Evolutionary conservation across 2,888 invertebrate species (phyloP).

Genomic region (Corbicula japonica): DNA sequence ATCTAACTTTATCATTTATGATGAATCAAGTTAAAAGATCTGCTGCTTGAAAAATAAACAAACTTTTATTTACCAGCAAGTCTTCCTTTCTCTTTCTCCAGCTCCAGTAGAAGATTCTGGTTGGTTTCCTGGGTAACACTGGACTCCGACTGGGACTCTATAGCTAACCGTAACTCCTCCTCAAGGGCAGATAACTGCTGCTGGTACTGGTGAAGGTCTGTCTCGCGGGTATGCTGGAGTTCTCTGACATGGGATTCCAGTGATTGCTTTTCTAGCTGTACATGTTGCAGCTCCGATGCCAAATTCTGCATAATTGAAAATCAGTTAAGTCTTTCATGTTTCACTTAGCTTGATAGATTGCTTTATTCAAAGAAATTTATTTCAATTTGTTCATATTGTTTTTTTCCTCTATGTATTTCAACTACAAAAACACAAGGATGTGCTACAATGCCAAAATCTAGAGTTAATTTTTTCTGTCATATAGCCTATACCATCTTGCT

Average conservation of each 20-base stretch:
- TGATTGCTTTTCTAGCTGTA: conserved; percentile 72
- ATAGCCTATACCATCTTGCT: no score
- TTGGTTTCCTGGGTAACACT: conserved; percentile 75
- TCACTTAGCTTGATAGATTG: no score
- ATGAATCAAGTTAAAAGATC: no score
- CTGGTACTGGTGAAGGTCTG: conserved; percentile 72
- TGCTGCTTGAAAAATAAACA: no score
- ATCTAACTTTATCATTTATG: no score
- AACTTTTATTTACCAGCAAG: conserved; percentile 78
- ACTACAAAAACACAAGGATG: no score
- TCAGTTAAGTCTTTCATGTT: no score
- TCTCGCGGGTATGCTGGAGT: conserved; percentile 36
- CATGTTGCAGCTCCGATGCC: conserved; percentile 75
- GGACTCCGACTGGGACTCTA: conserved; percentile 63
- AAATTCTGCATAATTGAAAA: conserved; percentile 68
- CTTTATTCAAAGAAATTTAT: no score
- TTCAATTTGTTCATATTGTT: no score
- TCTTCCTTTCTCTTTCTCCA: conserved; percentile 86
- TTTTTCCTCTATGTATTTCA: no score
- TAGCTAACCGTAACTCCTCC: conserved; percentile 65
- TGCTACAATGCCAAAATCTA: no score
- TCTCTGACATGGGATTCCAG: conserved; percentile 72
- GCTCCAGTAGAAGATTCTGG: conserved; percentile 82
- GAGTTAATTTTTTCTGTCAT: no score
- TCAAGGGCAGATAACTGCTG: conserved; percentile 75